Base-by-base conservation (phyloP, 2,113 vertebrate genomes). In the Scomber colias region DNA sequence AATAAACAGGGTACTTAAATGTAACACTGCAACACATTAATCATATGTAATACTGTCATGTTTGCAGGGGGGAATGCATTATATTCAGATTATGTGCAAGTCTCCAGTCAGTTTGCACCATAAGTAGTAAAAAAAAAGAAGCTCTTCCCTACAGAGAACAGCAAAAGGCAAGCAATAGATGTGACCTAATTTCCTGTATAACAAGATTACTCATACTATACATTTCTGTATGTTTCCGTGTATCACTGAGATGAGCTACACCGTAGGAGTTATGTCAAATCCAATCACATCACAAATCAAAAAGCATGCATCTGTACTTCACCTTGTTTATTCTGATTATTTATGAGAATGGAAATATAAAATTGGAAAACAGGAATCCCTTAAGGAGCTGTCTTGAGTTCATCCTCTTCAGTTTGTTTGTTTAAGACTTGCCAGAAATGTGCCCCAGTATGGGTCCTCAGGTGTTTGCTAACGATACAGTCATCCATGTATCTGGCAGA, bases 1-100 rank as follows among this genome's bases (percentile, higher is more conserved):
- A 75, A 82, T 51, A 40, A 71, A 74, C 30, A 55, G n/a, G 53
- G 50, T 3, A 45, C 75, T 75, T 75, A 60, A 77, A 31, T 27
- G 31, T 63, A 60, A 75, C 51, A 63, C 3, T 46, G 45, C 10
- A 55, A 16, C 3, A 24, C 66, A 71, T 75, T 74, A 65, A 75
- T 83, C 24, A 74, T 60, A 61, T 31, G 6, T 30, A 81, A 66
- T 1, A 24, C 19, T 46, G 50, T 56, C 31, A 53, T 2, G 16
- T 77, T 55, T 69, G 30, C 10, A 9, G 35, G 5, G 1, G 46
- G 16, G 49, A 56, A 61, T 17, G 67, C 11, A 74, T 51, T 57
- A 44, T 59, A 71, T 50, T 62, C 30, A 31, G 56, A 85, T 80
- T 62, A 66, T 17, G 19, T 55, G n/a, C 40, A 81, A 53, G 17